A percentile compares a stretch with the other conserved stretches of the same genome.
Conservation (phyloP, 2,113 vertebrate species). For the Stigmatopora nigra region DNA sequence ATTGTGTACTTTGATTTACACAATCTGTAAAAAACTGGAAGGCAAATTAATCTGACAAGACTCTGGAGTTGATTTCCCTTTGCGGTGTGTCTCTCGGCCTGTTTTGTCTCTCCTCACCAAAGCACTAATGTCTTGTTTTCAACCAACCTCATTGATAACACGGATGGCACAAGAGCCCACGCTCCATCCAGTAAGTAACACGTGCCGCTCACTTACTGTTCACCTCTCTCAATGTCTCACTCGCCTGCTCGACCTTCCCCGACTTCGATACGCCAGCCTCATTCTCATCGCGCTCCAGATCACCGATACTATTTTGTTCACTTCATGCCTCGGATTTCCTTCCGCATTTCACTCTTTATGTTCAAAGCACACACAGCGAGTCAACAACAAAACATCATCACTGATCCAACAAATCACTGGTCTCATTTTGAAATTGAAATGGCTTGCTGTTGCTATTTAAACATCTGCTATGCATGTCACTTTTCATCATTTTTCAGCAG, state of each 20-base stretch:
- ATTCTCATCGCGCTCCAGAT: conserved; percentile 39
- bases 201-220: conserved; percentile 49
- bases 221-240: conserved; percentile 50
- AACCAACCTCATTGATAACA: conserved; percentile 78
- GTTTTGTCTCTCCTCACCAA: conserved; percentile 74
- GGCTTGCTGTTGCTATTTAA: conserved; percentile 23
- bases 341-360: conserved; percentile 39
- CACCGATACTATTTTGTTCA: conserved; percentile 18
- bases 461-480: conserved; percentile 3
- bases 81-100: conserved; percentile 66
- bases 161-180: conserved; percentile 76
- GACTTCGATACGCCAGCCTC: conserved; percentile 36
- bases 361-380: conserved; percentile 1
- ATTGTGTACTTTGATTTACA: not conserved
- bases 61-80: conserved; percentile 1
- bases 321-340: conserved; percentile 42
- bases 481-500: conserved; percentile 11
- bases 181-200: conserved; percentile 74
- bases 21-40: not conserved
- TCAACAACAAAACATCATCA: conserved; percentile 40
- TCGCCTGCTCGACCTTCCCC: conserved; percentile 46
- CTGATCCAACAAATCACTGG: conserved; percentile 30
- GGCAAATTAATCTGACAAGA: not conserved
- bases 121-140: conserved; percentile 84
- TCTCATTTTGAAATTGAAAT: conserved; percentile 34